These are phyloP conservation scores for Prionailurus viverrinus DNA, from an alignment of 2,113 vertebrate genomes.

Conservation along the genomic window DNA sequence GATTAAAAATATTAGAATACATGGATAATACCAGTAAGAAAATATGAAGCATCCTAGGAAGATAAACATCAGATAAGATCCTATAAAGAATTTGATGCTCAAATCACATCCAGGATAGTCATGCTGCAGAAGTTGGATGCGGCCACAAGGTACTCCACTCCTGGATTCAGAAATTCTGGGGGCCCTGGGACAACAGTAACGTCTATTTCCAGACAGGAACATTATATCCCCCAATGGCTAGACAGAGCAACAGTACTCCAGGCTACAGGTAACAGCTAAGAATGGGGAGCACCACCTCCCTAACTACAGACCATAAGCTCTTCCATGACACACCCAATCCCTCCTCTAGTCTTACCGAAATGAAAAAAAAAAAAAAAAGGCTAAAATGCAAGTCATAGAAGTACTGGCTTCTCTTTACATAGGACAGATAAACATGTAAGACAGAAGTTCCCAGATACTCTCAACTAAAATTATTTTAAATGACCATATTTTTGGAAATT, in stretches of 20 bases:
- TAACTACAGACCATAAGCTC: not conserved
- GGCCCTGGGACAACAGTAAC: not conserved
- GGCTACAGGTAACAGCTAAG: not conserved
- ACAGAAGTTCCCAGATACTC: not conserved
- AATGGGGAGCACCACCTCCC: not conserved
- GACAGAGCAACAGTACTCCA: not conserved
- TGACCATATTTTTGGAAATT: not conserved
- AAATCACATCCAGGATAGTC: not conserved
- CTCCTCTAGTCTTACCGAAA: not conserved
- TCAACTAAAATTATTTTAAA: not conserved
- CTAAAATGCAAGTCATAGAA: not conserved
- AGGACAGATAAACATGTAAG: not conserved
- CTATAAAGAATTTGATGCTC: not conserved
- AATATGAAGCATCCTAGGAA: not conserved
- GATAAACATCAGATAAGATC: not conserved
- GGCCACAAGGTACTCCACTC: not conserved
- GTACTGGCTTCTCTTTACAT: not conserved
- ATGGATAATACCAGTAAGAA: not conserved
- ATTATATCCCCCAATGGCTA: accelerated
- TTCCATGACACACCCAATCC: not conserved
- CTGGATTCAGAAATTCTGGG: not conserved
- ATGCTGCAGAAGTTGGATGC: not conserved
- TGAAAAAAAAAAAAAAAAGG: not conserved
- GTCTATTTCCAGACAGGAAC: not conserved
- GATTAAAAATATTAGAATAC: not conserved